Conservation (phyloP, 2,797 vertebrate species). For the Chelonia mydas region DNA sequence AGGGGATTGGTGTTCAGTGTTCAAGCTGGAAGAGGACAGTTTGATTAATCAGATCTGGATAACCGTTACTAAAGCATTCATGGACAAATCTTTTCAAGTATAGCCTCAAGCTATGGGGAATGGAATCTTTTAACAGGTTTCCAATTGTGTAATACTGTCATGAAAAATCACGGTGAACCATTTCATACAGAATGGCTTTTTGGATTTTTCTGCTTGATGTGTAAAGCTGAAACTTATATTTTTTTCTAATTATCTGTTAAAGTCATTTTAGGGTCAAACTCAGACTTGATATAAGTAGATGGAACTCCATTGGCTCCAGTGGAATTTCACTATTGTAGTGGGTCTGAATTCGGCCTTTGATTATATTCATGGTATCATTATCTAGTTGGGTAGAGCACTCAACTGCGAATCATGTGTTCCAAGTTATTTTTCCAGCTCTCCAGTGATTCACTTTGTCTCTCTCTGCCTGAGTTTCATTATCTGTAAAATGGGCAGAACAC, state of each 20-base stretch:
- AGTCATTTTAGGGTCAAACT: neutral
- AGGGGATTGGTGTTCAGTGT: neutral
- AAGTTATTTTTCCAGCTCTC: neutral
- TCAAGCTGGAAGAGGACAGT: neutral
- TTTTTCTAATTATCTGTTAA: neutral
- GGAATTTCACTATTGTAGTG: neutral
- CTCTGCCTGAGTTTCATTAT: neutral
- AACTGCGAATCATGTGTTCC: neutral
- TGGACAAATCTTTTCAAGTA: constrained; percentile 21
- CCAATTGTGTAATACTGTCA: neutral
- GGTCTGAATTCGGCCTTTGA: neutral
- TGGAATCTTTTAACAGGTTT: neutral
- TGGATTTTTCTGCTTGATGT: neutral
- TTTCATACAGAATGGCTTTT: neutral
- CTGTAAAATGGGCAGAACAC: neutral
- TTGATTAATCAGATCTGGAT: constrained; percentile 36
- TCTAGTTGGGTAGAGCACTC: neutral
- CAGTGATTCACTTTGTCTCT: neutral
- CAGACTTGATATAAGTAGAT: neutral
- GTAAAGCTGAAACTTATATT: neutral
- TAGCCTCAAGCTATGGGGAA: constrained; percentile 11
- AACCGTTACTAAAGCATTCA: constrained; percentile 23
- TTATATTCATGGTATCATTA: neutral
- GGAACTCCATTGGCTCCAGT: neutral
- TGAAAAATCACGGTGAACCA: constrained; percentile 14